A percentile compares a stretch with the other conserved stretches of the same genome.
Conservation (phyloP, 2,888 invertebrate genomes). For the Pristionchus fissidentatus region DNA sequence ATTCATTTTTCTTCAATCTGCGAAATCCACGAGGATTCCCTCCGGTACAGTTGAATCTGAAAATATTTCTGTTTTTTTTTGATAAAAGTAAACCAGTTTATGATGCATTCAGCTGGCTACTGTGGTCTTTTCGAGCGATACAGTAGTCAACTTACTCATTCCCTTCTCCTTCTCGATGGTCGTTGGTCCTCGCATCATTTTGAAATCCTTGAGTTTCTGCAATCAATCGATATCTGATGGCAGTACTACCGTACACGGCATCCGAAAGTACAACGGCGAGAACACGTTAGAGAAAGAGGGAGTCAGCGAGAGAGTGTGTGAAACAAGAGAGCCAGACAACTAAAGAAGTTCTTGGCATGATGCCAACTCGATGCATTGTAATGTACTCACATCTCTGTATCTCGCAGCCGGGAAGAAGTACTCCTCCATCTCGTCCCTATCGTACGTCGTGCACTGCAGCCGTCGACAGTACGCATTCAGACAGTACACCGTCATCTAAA, state of each 20-base stretch:
- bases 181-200: background rate
- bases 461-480: slow-evolving; percentile 17
- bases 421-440: slow-evolving; percentile 24
- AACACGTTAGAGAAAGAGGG: background rate
- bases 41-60: background rate
- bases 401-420: slow-evolving; percentile 9
- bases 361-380: background rate
- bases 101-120: too few species aligned
- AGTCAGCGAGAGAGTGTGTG: background rate
- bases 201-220: background rate
- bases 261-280: too few species aligned
- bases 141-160: background rate
- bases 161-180: slow-evolving; percentile 15
- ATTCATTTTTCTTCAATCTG: too few species aligned
- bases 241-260: too few species aligned
- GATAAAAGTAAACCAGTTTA: background rate
- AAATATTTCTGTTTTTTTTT: background rate
- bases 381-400: background rate
- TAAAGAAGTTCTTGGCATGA: too few species aligned
- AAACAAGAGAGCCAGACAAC: too few species aligned
- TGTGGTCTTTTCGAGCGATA: too few species aligned
- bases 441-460: background rate
- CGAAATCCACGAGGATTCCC: background rate
- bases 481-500: slow-evolving; percentile 6
- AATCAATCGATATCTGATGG: background rate